Evolutionary conservation across 2,113 vertebrate genomes (phyloP).

Genomic region (Cricetomys ansorgei): DNA sequence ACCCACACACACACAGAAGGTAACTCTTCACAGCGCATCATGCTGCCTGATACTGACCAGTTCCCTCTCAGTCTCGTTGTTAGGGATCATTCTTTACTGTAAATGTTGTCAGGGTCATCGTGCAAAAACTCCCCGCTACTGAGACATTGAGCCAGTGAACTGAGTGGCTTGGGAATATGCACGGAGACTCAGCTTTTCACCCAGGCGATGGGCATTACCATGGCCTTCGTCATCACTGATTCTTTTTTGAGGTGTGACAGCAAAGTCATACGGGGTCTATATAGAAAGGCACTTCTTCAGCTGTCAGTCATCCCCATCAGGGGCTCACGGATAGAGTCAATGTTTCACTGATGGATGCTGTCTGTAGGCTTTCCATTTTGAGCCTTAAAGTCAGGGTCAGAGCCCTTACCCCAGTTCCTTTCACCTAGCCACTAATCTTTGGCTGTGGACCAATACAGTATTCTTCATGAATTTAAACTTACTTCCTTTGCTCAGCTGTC

Average conservation of each 20-base stretch:
- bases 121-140: fast-evolving
- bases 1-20: too few relatives aligned
- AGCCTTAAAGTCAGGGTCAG: not conserved
- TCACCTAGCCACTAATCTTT: not conserved
- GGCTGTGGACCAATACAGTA: not conserved
- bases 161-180: fast-evolving
- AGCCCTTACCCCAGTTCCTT: not conserved
- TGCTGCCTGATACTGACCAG: too few relatives aligned
- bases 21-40: too few relatives aligned
- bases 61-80: not conserved
- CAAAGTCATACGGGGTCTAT: not conserved
- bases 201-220: not conserved
- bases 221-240: not conserved
- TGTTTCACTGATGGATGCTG: not conserved
- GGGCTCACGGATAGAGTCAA: not conserved
- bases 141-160: not conserved
- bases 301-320: not conserved
- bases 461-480: not conserved
- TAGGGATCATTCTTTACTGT: not conserved
- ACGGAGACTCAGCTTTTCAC: not conserved
- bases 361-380: not conserved
- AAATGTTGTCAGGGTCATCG: fast-evolving
- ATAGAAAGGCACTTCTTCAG: not conserved
- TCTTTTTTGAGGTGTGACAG: not conserved
- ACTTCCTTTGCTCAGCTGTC: not conserved